phyloP scores from a whole-genome alignment of 2,113 vertebrate genomes.

The Stigmatopora argus region DNA sequence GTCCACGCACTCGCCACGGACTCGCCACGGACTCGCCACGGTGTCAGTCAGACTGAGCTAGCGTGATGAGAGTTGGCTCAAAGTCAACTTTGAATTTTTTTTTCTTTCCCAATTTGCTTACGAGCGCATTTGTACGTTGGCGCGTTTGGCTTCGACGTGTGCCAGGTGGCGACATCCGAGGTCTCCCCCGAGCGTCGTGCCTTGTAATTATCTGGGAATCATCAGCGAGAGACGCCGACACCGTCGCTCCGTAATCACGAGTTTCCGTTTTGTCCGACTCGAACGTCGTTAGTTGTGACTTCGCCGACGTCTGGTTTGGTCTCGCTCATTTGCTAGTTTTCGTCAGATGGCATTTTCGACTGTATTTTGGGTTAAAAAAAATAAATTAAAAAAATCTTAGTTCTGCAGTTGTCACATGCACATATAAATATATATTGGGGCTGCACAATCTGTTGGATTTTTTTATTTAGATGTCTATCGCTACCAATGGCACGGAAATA shows the following conservation, averaged over 20 bases:
- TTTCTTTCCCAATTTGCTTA: too few relatives aligned
- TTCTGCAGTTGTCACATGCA: too few relatives aligned
- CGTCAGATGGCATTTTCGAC: too few relatives aligned
- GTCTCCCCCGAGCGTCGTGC: conserved; percentile 76
- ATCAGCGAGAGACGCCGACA: conserved; percentile 72
- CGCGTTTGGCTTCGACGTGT: conserved; percentile 38
- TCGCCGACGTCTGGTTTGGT: conserved; percentile 26
- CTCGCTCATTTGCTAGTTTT: conserved; percentile 1
- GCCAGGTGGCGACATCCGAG: conserved; percentile 67
- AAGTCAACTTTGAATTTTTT: too few relatives aligned
- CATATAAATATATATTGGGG: too few relatives aligned
- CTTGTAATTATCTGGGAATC: conserved; percentile 83
- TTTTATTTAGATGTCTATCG: too few relatives aligned
- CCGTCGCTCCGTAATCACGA: conserved; percentile 77
- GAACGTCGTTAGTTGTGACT: conserved; percentile 46
- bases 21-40: conserved; percentile 52
- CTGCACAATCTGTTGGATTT: too few relatives aligned
- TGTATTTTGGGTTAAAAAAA: too few relatives aligned
- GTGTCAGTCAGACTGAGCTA: conserved; percentile 32
- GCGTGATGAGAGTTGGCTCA: too few relatives aligned
- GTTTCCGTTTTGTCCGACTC: conserved; percentile 46
- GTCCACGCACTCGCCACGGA: conserved; percentile 54
- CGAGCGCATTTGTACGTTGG: too few relatives aligned
- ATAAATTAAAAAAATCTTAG: too few relatives aligned
- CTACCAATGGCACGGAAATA: too few relatives aligned